Conservation (phyloP, 2,113 vertebrate species). For the Leptobrachium ailaonicum region DNA sequence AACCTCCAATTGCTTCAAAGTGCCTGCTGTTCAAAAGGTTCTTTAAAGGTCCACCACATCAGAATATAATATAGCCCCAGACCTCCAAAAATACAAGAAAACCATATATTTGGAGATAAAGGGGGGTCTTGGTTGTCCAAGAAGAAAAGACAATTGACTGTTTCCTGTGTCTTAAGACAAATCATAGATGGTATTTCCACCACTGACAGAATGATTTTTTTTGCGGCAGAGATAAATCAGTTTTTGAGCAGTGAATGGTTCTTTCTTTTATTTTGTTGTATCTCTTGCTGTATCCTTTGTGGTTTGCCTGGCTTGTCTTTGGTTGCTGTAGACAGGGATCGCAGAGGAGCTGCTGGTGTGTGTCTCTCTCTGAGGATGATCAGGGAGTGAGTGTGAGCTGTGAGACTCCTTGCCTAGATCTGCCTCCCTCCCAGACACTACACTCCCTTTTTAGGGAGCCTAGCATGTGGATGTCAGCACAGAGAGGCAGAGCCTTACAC, state of each 20-base stretch:
- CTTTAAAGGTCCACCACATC: background rate
- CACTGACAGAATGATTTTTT: background rate
- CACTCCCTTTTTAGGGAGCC: conserved; percentile 69
- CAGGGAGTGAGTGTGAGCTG: conserved; percentile 45
- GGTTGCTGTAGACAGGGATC: background rate
- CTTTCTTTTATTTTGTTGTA: too few relatives aligned
- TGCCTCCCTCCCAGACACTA: conserved; percentile 61
- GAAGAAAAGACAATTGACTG: background rate
- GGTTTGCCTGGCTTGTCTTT: conserved; percentile 15
- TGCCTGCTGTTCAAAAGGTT: background rate
- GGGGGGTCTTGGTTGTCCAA: conserved; percentile 23
- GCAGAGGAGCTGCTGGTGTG: background rate
- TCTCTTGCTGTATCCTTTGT: background rate
- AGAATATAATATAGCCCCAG: background rate
- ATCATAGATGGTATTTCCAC: background rate
- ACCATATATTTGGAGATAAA: conserved; percentile 8
- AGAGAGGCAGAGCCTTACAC: conserved; percentile 66
- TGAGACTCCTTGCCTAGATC: conserved; percentile 51
- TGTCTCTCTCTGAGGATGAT: conserved; percentile 41
- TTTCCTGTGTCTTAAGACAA: conserved; percentile 19
- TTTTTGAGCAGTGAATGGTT: background rate
- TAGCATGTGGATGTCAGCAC: conserved; percentile 74
- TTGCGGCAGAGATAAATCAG: too few relatives aligned
- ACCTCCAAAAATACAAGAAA: conserved; percentile 23
- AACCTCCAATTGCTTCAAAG: background rate